A percentile compares a stretch with the other conserved stretches of the same genome.
Conservation (phyloP, 2,888 invertebrate genomes). For the Coleophora flavipennella region DNA sequence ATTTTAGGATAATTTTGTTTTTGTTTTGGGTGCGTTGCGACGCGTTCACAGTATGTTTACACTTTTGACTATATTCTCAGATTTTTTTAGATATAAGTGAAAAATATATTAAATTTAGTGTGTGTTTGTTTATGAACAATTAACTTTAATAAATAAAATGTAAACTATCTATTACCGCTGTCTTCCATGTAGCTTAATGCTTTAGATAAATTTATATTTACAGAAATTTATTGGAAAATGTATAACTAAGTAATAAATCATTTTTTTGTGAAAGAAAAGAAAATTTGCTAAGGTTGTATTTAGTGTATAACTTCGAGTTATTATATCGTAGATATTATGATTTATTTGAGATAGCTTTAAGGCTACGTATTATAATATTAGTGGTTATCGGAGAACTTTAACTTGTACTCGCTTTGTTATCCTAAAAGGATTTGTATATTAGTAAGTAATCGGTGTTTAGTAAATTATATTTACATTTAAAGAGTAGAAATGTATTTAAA, state of each 20-base stretch:
- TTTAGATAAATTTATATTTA: conserved; percentile 22
- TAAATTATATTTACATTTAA: conserved; percentile 4
- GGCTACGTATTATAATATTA: too few species aligned
- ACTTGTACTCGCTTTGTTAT: conserved; percentile 24
- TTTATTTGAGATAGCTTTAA: too few species aligned
- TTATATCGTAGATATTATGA: too few species aligned
- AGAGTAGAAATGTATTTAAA: neutral
- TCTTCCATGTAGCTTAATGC: conserved; percentile 47
- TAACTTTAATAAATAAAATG: conserved; percentile 13
- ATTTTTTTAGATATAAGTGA: conserved; percentile 14
- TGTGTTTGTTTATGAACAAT: conserved; percentile 16
- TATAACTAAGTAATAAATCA: neutral
- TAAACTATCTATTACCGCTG: conserved; percentile 39
- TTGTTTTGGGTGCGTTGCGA: conserved; percentile 55
- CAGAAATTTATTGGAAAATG: conserved; percentile 2
- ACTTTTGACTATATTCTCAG: conserved; percentile 45
- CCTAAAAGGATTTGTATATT: conserved; percentile 33
- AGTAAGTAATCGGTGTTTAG: conserved; percentile 15
- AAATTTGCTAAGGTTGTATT: neutral
- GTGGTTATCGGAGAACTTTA: neutral
- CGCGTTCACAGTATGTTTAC: conserved; percentile 63
- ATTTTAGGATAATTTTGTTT: conserved; percentile 25
- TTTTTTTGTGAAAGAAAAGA: neutral
- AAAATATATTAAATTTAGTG: conserved; percentile 13
- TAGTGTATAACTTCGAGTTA: too few species aligned